Base-by-base conservation (phyloP, 2,888 invertebrate genomes). In the Euzophera pinguis region DNA sequence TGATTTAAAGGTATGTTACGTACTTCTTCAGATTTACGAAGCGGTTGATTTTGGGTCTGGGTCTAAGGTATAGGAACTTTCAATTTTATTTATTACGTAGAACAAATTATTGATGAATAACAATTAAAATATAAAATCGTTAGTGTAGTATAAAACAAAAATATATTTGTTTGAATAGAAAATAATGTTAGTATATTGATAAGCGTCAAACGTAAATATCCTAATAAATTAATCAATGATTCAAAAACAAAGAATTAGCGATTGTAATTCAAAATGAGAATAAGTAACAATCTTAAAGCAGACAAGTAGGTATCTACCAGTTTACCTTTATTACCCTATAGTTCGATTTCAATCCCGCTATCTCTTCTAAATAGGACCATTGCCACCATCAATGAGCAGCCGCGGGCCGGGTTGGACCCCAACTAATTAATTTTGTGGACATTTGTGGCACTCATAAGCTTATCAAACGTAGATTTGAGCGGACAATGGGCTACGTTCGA, bases 341-440 rank as follows among this genome's bases (percentile, higher is more conserved):
- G 7, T 9, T 32, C 32, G 8, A 32, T 55, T 52, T 32, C 43
- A 41, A 49, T 54, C 57, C 52, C 63, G 61, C 62, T 37, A 35
- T 16, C 57, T 47, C 56, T 54, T 51, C 7, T 57, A 27, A 49
- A 56, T 65, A 59, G 59, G 61, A 54, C 42, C 47, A 39, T 47
- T 51, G 53, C 57, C 65, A 74, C 73, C 74, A 67, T 72, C 75
- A 69, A 76, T 73, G 68, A 69, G 58, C 65, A 71, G 63, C 69
- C 63, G 67, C 65, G 67, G 78, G 76, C 73, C 75, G 67, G 22
- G 63, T 67, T 63, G 71, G 73, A 71, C 74, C 76, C 78, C 65
- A 65, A 71, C 79, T 84, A 89, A 89, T 89, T 88, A 89, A 88
- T 86, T 85, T 82, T 67, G 75, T 75, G 78, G 69, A 78, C 80